Evolutionary conservation across 2,888 invertebrate genomes (phyloP).

Genomic region (Chrysopilus asiliformis): DNA sequence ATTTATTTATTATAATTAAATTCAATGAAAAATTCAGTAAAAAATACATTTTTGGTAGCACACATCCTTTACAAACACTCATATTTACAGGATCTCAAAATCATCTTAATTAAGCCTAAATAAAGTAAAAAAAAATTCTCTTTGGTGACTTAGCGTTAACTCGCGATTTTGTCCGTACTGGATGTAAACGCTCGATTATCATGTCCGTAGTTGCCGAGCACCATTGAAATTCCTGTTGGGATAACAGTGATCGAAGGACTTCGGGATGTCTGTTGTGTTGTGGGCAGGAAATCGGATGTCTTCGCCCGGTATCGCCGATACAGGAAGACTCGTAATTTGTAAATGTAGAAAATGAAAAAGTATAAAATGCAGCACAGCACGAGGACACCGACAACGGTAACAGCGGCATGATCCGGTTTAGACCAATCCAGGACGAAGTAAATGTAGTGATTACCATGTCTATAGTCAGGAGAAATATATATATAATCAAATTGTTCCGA

Average conservation of each 20-base stretch:
- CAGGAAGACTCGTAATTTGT: conserved; percentile 27
- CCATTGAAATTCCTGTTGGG: conserved; percentile 31
- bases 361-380: conserved; percentile 27
- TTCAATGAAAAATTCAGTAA: no score
- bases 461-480: conserved; percentile 20
- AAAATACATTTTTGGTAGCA: no score
- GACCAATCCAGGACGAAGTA: conserved; percentile 67
- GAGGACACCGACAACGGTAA: conserved; percentile 26
- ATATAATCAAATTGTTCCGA: background rate
- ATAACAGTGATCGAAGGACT: background rate
- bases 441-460: conserved; percentile 48
- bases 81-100: no score
- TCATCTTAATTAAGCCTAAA: no score
- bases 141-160: no score
- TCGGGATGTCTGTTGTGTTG: conserved; percentile 19
- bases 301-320: conserved; percentile 22
- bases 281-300: conserved; percentile 22
- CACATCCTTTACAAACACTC: no score
- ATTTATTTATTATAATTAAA: no score
- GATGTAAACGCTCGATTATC: conserved; percentile 26
- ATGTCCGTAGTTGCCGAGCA: conserved; percentile 28
- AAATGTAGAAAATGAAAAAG: conserved; percentile 26
- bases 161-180: conserved; percentile 4
- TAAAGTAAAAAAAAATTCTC: no score
- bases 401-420: conserved; percentile 38